Base-by-base conservation (phyloP, 2,888 invertebrate species). In the Graphium colonna region DNA sequence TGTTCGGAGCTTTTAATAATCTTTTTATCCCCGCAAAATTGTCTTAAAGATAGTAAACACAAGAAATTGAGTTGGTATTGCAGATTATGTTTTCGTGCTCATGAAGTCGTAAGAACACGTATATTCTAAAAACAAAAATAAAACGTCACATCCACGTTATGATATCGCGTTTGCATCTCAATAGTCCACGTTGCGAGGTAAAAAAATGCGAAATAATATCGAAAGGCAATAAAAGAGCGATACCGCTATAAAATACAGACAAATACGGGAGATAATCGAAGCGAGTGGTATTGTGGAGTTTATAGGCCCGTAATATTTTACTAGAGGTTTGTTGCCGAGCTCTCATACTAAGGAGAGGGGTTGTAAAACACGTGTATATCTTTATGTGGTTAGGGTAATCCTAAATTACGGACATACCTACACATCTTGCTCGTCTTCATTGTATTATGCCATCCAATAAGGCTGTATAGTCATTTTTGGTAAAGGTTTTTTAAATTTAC, bases 161-260 rank as follows among this genome's bases (percentile, higher is more conserved):
- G 63, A 59, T 41, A 59, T 55, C 52, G 57, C 60, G 56, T 63
- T 60, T 60, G 64, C 59, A 64, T 62, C 60, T 67, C 73, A 64
- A 76, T 75, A 78, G 77, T 72, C 68, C 64, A 71, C 68, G 64
- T 69, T 67, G 73, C 69, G 69, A 77, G 36, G 5, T 1, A 84
- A 80, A 85, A 83, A 77, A 73, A 78, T 78, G 81, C 79, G 79
- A 86, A 85, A 88, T 87, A 86, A 87, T 88, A 88, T 87, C 80
- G 87, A 81, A 83, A 83, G 77, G 73, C 79, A 67, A 81, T 88
- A 88, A 88, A 86, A 70, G 67, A 69, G 71, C 60, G 68, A 79
- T 73, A 80, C 82, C 82, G 79, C 80, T 75, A 85, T 88, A 87
- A 86, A 87, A 79, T 71, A 80, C 81, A 83, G 80, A 88, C 88